Evolutionary conservation across 1,140 invertebrate genomes (phyloP), one percentile per base, ranked within the genome.

Genomic region (Saxidomus purpurata): DNA sequence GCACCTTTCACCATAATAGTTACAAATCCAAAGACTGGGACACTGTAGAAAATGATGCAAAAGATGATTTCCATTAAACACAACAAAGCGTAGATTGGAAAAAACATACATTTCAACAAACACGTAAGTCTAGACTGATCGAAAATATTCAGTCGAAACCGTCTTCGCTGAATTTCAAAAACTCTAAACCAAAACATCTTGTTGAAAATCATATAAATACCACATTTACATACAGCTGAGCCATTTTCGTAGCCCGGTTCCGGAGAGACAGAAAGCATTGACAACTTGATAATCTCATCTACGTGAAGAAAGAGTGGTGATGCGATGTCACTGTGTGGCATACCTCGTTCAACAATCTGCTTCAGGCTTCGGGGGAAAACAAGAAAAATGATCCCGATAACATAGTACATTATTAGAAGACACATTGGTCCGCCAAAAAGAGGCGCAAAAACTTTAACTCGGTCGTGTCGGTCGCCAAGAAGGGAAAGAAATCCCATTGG

Each of bases 331-430:
- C 13, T 40, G 22, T 43, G n/a, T 11, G 74, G 74, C 67, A 69
- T 67, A 63, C 86, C 76, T 28, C 71, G 38, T 80, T 87, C 76
- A 9, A 87, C 59, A 49, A 87, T 43, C 28, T 80, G 74, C 25
- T 69, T 79, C n/a, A 87, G 43, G 69, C 76, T 87, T 1, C 47
- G 36, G 6, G 86, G 86, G 8, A 80, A 47, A 34, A 87, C 61
- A 17, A 80, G 13, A 47, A 87, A 49, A 31, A 87, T 25, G 8
- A 87, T 13, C 9, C 49, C 74, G 22, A 87, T 15, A 31, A 80
- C 28, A 38, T 80, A 80, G 28, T 47, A 87, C 47, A 87, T 63
- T 1, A 55, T 49, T 3, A 80, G 31, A 22, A 87, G 28, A 38
- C 52, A 74, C 9, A 43, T 8, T 17, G 86, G 55, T 15, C 86